Evolutionary conservation across 2,113 vertebrate genomes (phyloP).

Genomic region (Paradisaea rubra): DNA sequence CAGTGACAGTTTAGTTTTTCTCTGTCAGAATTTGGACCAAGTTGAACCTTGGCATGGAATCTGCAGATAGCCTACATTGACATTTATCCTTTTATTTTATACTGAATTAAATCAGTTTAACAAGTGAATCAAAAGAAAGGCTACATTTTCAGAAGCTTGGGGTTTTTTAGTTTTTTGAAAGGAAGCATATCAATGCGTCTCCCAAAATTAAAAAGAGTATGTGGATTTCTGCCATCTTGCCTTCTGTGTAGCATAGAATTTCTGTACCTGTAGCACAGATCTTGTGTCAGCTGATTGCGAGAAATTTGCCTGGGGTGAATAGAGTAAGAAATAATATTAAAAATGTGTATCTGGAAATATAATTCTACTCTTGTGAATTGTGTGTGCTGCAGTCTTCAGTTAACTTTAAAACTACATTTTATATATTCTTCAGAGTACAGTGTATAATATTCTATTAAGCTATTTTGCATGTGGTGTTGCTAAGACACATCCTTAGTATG

Average conservation of each 20-base stretch:
- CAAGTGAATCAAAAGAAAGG: not conserved
- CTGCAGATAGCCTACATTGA: not conserved
- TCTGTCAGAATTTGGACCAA: not conserved
- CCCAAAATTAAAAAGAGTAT: not conserved
- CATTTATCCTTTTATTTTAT: not conserved
- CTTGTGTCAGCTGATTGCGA: not conserved
- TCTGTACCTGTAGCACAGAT: not conserved
- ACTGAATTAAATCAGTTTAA: not conserved
- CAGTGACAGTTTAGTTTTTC: not conserved
- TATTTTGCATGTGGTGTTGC: not conserved
- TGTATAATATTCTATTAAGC: not conserved
- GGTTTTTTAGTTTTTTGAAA: not conserved
- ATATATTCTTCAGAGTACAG: not conserved
- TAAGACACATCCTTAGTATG: not conserved
- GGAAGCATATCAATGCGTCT: not conserved
- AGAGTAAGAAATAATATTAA: not conserved
- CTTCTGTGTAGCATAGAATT: not conserved
- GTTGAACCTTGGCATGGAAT: not conserved
- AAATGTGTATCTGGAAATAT: conserved; percentile 2
- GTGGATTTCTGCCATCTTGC: not conserved
- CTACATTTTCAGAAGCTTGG: not conserved
- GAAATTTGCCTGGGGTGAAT: not conserved
- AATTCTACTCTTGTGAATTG: not conserved
- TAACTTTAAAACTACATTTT: not conserved
- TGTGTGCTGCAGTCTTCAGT: not conserved